Conservation (phyloP, 2,113 vertebrate genomes). For the Astatotilapia flaviijosephi region DNA sequence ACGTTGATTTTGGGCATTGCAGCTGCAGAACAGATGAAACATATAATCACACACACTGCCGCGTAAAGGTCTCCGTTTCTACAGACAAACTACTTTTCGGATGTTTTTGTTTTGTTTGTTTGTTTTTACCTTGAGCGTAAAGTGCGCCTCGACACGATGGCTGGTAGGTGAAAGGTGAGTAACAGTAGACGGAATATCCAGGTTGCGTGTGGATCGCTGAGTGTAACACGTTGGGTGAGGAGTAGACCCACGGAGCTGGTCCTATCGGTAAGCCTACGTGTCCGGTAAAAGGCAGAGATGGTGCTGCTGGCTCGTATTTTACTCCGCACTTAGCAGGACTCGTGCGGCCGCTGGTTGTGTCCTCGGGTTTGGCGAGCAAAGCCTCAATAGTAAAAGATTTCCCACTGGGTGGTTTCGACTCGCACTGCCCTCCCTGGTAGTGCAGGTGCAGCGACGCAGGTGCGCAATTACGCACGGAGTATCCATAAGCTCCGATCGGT, state of each 20-base stretch:
- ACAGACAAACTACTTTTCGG: neutral
- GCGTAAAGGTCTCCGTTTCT: accelerated
- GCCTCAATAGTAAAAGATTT: conserved; percentile 79
- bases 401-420: conserved; percentile 40
- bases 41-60: neutral
- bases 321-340: neutral
- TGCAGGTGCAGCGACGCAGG: conserved; percentile 23
- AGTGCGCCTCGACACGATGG: conserved; percentile 56
- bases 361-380: conserved; percentile 65
- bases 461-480: conserved; percentile 56
- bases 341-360: neutral
- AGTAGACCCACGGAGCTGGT: conserved; percentile 44
- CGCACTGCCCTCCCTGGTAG: conserved; percentile 23
- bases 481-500: conserved; percentile 50
- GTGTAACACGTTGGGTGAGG: conserved; percentile 51
- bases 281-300: conserved; percentile 26
- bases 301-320: conserved; percentile 12
- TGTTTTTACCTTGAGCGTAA: conserved; percentile 71
- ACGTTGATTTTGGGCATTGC: conserved; percentile 59
- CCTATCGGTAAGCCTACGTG: conserved; percentile 27
- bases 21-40: conserved; percentile 42
- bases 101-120: neutral
- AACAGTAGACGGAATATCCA: conserved; percentile 69
- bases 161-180: conserved; percentile 64
- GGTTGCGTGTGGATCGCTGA: conserved; percentile 44